These are phyloP conservation scores for Criorhina ranunculi DNA, from an alignment of 2,888 invertebrate species.

Conservation along the genomic window DNA sequence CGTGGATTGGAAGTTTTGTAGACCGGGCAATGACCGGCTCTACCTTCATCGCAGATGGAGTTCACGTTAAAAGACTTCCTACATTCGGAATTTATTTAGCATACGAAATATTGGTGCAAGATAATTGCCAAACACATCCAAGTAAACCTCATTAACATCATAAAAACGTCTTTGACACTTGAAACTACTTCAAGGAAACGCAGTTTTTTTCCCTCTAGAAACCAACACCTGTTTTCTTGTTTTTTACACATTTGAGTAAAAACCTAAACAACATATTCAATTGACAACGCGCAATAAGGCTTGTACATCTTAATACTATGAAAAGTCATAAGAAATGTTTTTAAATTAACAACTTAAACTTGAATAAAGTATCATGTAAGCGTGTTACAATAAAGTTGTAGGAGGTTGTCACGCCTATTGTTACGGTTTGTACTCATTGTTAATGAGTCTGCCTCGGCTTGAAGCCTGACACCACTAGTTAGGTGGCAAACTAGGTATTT, in stretches of 20 bases:
- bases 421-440: conserved; percentile 19
- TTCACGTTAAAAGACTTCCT: no score
- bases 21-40: no score
- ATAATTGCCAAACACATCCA: no score
- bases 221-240: background rate
- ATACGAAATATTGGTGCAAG: no score
- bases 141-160: background rate
- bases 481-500: conserved; percentile 18
- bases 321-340: conserved; percentile 8
- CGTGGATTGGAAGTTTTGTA: no score
- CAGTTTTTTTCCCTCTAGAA: background rate
- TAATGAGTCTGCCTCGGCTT: conserved; percentile 38
- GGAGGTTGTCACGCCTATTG: conserved; percentile 53
- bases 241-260: background rate
- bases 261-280: background rate
- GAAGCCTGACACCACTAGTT: conserved; percentile 27
- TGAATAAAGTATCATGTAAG: conserved; percentile 32
- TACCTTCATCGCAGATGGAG: no score
- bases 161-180: background rate
- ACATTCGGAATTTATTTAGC: no score
- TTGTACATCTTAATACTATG: conserved; percentile 14
- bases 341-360: conserved; percentile 25
- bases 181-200: conserved; percentile 4
- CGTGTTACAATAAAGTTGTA: conserved; percentile 27
- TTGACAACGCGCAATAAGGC: conserved; percentile 6